Conservation (phyloP, 2,797 vertebrate genomes). For the Pyrrhura leucotis region DNA sequence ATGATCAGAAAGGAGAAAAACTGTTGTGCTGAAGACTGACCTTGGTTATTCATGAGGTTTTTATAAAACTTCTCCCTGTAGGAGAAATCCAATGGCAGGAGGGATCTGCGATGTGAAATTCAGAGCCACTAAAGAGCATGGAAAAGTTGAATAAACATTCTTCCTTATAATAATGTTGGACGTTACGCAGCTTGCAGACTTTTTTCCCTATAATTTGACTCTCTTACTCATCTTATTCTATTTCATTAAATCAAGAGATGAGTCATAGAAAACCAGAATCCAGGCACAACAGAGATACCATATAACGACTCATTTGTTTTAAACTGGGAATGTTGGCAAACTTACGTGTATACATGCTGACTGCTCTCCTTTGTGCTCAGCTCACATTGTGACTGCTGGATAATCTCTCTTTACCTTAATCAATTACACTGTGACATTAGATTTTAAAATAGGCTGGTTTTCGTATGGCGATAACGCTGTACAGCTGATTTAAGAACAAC, state of each 20-base stretch:
- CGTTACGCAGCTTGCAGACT: not conserved
- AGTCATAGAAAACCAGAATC: slow-evolving; percentile 33
- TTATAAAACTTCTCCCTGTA: not conserved
- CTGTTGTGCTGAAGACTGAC: not conserved
- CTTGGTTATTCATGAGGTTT: not conserved
- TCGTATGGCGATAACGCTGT: not conserved
- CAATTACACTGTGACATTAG: not conserved
- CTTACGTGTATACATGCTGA: not conserved
- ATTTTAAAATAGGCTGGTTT: slow-evolving; percentile 7
- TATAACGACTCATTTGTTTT: slow-evolving; percentile 37
- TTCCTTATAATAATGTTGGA: not conserved
- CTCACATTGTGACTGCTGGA: not conserved
- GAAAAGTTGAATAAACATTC: not conserved
- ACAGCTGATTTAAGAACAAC: not conserved
- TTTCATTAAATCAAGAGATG: slow-evolving; percentile 48
- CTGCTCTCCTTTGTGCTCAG: not conserved
- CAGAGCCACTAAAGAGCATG: not conserved
- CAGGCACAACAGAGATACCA: slow-evolving; percentile 43
- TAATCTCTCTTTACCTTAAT: slow-evolving; percentile 1
- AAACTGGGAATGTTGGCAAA: slow-evolving; percentile 29
- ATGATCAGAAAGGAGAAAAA: not conserved
- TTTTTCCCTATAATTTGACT: slow-evolving; percentile 38
- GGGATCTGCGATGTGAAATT: not conserved
- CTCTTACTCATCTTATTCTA: slow-evolving; percentile 52
- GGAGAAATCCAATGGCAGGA: not conserved